Evolutionary conservation across 2,113 vertebrate species (phyloP).

Genomic region (Varanus salvator): DNA sequence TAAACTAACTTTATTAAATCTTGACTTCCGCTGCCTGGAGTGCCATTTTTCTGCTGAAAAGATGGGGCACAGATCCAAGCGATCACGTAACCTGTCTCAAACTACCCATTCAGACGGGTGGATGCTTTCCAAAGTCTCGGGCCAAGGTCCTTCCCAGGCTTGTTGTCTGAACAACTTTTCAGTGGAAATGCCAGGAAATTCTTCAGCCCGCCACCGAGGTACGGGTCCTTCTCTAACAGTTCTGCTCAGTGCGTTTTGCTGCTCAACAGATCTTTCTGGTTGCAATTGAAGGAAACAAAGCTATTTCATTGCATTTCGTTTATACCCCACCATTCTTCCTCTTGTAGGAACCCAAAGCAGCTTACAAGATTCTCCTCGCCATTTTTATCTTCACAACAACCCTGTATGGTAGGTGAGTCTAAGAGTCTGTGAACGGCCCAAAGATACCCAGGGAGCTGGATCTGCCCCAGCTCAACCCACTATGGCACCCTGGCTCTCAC

Average conservation of each 20-base stretch:
- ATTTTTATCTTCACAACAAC: no score
- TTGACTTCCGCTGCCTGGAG: background rate
- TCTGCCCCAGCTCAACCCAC: no score
- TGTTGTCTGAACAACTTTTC: background rate
- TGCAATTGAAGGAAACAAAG: background rate
- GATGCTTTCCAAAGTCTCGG: background rate
- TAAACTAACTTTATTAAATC: no score
- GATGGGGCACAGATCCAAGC: background rate
- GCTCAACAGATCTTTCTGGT: background rate
- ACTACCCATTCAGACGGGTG: background rate
- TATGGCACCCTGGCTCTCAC: no score
- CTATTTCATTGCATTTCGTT: no score
- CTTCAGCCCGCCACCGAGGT: background rate
- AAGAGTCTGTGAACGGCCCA: no score
- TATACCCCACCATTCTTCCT: no score
- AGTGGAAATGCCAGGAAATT: background rate
- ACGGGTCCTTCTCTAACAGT: background rate
- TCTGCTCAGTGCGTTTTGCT: background rate
- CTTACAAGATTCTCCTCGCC: no score
- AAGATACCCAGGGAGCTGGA: no score
- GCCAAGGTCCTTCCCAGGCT: no score
- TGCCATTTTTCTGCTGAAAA: background rate
- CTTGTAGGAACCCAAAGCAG: no score
- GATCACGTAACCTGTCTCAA: background rate
- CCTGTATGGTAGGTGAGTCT: no score